Percentiles rank a stretch among this genome's conserved stretches.
phyloP scores from a whole-genome alignment of 2,797 vertebrate genomes.

The Onychomys leucogaster region DNA sequence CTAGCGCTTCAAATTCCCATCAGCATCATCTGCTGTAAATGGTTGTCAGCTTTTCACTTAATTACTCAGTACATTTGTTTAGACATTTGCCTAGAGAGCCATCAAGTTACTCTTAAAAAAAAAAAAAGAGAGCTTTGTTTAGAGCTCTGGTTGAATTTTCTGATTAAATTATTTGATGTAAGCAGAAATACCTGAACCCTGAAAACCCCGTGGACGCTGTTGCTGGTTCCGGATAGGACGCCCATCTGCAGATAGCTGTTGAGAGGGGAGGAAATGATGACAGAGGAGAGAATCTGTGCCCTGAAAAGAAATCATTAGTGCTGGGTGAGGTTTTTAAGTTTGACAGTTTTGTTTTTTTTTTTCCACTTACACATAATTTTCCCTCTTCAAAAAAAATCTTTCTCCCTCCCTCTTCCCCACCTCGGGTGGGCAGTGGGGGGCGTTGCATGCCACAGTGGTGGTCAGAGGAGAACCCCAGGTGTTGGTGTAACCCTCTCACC shows the following conservation, averaged over 20 bases:
- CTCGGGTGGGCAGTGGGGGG: not conserved
- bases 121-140: slow-evolving; percentile 47
- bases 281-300: not conserved
- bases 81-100: slow-evolving; percentile 60
- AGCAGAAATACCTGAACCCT: not conserved
- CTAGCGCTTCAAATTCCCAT: not conserved
- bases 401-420: no score
- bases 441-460: not conserved
- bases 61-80: slow-evolving; percentile 60
- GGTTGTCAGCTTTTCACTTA: slow-evolving; percentile 44
- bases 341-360: not conserved
- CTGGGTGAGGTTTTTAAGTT: not conserved
- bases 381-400: not conserved
- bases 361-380: not conserved
- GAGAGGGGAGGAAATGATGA: not conserved
- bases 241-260: not conserved
- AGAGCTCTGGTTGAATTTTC: slow-evolving; percentile 56
- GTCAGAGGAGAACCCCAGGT: not conserved
- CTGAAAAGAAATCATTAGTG: not conserved
- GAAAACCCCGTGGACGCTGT: not conserved
- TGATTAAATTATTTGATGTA: slow-evolving; percentile 52
- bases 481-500: no score
- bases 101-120: slow-evolving; percentile 53
- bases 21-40: not conserved
- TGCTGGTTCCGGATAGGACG: not conserved